Evolutionary conservation across 1,140 invertebrate species (phyloP).

Genomic region (Holotrichia oblita): DNA sequence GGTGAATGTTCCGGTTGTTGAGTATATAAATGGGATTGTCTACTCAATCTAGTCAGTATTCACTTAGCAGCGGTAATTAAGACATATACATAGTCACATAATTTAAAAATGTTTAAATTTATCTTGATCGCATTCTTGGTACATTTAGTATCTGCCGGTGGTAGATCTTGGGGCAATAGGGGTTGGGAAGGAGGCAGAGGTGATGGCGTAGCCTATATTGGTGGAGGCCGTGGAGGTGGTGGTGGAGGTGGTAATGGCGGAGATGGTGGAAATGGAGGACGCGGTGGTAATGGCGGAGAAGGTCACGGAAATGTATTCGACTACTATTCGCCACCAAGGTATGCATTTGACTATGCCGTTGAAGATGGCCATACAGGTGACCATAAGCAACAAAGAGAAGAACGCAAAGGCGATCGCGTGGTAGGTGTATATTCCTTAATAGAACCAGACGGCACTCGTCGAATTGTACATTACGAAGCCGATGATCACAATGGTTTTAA

Average conservation of each 20-base stretch:
- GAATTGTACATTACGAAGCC: slow-evolving; percentile 67
- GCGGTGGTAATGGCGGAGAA: neutral
- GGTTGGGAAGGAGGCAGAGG: slow-evolving; percentile 19
- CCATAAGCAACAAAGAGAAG: slow-evolving; percentile 64
- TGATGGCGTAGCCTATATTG: neutral
- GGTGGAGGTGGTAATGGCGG: neutral
- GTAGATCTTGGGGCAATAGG: neutral
- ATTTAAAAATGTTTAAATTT: neutral
- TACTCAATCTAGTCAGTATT: neutral
- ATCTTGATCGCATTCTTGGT: slow-evolving; percentile 2
- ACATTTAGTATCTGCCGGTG: neutral
- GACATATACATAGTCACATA: neutral
- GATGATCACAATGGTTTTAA: slow-evolving; percentile 63
- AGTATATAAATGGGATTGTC: neutral
- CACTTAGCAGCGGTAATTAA: neutral
- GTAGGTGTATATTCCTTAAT: slow-evolving; percentile 63
- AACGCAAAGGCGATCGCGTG: slow-evolving; percentile 49
- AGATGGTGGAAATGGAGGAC: neutral
- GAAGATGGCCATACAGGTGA: slow-evolving; percentile 74
- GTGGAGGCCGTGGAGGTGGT: neutral
- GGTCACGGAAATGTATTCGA: slow-evolving; percentile 24
- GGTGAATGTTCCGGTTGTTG: neutral
- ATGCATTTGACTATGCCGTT: slow-evolving; percentile 73
- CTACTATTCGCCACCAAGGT: slow-evolving; percentile 66
- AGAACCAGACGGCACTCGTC: slow-evolving; percentile 67